Evolutionary conservation across 2,888 invertebrate genomes (phyloP), one percentile per base, ranked within the genome.

Genomic region (Agrotis segetum): DNA sequence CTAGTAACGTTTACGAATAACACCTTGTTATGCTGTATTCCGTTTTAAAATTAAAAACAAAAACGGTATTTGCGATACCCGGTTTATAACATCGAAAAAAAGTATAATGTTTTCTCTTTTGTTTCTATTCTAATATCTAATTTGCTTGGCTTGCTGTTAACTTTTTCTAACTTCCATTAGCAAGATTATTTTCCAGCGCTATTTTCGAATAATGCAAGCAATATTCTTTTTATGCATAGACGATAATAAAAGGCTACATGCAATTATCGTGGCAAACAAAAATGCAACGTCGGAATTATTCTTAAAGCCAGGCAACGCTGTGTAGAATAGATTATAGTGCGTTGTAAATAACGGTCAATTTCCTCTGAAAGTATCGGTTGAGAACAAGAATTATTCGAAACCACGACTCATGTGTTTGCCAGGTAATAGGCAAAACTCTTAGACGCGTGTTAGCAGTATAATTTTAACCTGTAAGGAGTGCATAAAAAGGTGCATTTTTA

Each of bases 141-240:
- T 82, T 81, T 67, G 53, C 67, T 67, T 64, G 55, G 71, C 53
- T 61, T 47, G 55, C 47, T 63, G 65, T 63, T 65, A 29, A 59
- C 29, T 65, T 62, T 74, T 56, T 82, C 53, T 64, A 63, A 59
- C 49, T 1, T 34, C 79, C 67, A 81, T 82, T 82, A 74, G 65
- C 24, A 14, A n/a, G 62, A 80, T 82, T 71, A 71, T 79, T 29
- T 82, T 59, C 59, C 24, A 74, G 29, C 24, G 47, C 24, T 52
- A 44, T 74, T 64, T 64, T 73, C 34, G 17, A 60, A 62, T n/a
- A 67, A 70, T 55, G 49, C 49, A 46, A 63, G 56, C 67, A 78
- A 63, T 65, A 65, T 62, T 44, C 5, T 67, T 70, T 70, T 50
- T 52, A 60, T 58, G 24, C n/a, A 64, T 21, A 34, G 21, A 60